Evolutionary conservation across 2,888 invertebrate genomes (phyloP), one percentile per base, ranked within the genome.

Genomic region (Scaptomyza polygonia): DNA sequence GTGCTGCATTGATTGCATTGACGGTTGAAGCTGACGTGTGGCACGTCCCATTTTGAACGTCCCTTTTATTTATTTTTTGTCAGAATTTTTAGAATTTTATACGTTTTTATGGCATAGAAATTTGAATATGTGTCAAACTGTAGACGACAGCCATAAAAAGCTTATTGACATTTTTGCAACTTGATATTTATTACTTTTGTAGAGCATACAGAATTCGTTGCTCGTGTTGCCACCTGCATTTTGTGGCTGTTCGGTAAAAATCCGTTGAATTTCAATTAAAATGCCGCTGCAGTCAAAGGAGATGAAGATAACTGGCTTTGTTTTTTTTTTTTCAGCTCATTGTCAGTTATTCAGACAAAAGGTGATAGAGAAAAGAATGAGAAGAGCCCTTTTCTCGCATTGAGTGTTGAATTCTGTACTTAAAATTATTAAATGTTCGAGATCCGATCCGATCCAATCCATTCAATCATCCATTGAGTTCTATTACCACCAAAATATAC

Each of bases 201-300:
- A 56, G 71, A 11, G 72, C 30, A 74, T 66, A 1, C 36, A 34
- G 16, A 18, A 5, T 53, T 65, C 74, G 69, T 12, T 55, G 36
- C 27, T 25, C 3, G 8, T 43, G 42, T 67, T 53, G 44, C 12
- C 42, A 40, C 48, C 55, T 64, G 57, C 58, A 75, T 61, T 66
- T 72, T 71, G 48, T 49, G 56, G 66, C 69, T 62, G 49, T 4
- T 3, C 30, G 54, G 67, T 16, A 64, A 54, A 77, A 77, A 73
- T 72, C 54, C 68, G 42, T 67, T 79, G 69, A 79, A 77, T 79
- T 79, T 72, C 79, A 79, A 79, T 79, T 79, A 79, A 79, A 79
- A 67, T 61, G 55, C 51, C 39, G 44, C 54, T 65, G 70, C 70
- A 65, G 29, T 57, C 44, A 57, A 55, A 72, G 67, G 49, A 29